Evolutionary conservation across 2,888 invertebrate genomes (phyloP).

Genomic region (Lasioglossum malachurum): DNA sequence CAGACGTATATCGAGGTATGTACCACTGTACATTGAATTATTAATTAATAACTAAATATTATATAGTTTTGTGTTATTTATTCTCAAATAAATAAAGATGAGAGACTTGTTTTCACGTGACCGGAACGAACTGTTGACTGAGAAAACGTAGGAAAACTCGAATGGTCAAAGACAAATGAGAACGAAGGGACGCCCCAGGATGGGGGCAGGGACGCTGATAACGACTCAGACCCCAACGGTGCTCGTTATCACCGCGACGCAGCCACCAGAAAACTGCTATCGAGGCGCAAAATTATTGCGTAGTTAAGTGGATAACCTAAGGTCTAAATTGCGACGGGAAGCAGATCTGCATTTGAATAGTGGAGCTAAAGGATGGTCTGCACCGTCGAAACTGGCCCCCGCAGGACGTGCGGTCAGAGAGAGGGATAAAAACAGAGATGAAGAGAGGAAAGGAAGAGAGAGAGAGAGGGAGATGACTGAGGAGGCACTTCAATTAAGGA

Average conservation of each 20-base stretch:
- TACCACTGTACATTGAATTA: too few relatives aligned
- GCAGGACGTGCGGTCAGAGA: conserved; percentile 17
- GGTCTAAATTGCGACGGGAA: conserved; percentile 72
- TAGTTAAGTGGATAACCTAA: conserved; percentile 70
- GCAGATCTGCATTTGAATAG: conserved; percentile 52
- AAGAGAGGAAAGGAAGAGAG: neutral
- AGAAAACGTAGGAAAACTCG: neutral
- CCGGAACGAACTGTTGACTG: neutral
- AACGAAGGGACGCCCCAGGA: conserved; percentile 15
- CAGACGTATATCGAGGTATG: too few relatives aligned
- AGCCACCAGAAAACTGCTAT: conserved; percentile 56
- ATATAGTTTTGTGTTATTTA: too few relatives aligned
- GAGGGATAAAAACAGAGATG: conserved; percentile 33
- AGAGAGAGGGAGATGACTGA: conserved; percentile 21
- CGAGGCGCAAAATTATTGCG: conserved; percentile 62
- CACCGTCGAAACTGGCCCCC: conserved; percentile 51
- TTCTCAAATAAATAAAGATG: neutral
- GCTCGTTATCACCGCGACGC: conserved; percentile 52
- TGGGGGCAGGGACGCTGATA: conserved; percentile 24
- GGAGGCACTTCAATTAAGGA: conserved; percentile 68
- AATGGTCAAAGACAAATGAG: neutral
- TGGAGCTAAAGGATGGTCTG: conserved; percentile 54
- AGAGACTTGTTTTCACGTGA: neutral
- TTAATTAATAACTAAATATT: too few relatives aligned
- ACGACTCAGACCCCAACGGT: conserved; percentile 27